Evolutionary conservation across 1,140 invertebrate genomes (phyloP).

Genomic region (Rhyacophila brunnea): DNA sequence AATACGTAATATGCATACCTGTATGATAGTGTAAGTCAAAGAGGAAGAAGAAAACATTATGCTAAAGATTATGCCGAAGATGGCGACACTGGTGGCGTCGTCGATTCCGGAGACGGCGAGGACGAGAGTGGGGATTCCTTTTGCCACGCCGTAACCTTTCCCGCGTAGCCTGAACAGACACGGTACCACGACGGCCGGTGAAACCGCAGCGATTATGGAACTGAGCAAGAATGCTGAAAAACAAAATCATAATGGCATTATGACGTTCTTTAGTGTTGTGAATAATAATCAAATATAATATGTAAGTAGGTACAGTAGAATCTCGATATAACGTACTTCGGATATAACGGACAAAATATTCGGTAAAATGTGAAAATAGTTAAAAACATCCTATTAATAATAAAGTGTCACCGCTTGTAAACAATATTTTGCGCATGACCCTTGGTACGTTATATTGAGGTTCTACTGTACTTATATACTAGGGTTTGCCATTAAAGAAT

Average conservation of each 20-base stretch:
- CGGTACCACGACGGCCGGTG: slow-evolving; percentile 94
- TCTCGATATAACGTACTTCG: no score
- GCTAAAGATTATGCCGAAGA: slow-evolving; percentile 84
- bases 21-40: slow-evolving; percentile 57
- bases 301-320: no score
- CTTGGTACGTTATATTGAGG: no score
- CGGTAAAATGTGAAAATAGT: no score
- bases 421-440: no score
- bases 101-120: slow-evolving; percentile 88
- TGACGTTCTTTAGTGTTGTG: no score
- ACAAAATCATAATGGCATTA: not conserved
- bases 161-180: slow-evolving; percentile 80
- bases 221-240: slow-evolving; percentile 71
- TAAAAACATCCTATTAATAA: no score
- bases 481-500: no score
- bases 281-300: no score
- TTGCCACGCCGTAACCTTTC: slow-evolving; percentile 85
- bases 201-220: slow-evolving; percentile 88
- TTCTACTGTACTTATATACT: no score
- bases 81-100: slow-evolving; percentile 86
- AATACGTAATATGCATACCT: slow-evolving; percentile 37
- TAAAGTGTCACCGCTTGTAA: no score
- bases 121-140: slow-evolving; percentile 93
- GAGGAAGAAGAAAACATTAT: slow-evolving; percentile 78
- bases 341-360: no score